Base-by-base conservation (phyloP, 2,888 invertebrate genomes). In the Petrophora chlorosata region DNA sequence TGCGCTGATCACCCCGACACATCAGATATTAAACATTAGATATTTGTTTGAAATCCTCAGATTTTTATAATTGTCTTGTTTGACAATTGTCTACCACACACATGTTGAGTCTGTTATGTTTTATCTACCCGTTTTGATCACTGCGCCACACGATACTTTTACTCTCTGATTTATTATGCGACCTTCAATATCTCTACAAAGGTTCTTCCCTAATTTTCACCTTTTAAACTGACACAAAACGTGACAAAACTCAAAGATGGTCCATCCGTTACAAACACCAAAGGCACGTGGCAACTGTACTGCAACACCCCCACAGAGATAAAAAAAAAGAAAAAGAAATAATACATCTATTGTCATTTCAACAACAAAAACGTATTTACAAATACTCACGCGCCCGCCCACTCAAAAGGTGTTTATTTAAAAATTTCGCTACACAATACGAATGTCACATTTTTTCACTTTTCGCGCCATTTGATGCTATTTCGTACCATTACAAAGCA, bases 371-470 rank as follows among this genome's bases (percentile, higher is more conserved):
- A 82, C 78, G 78, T 89, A 88, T 89, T 89, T 90, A 84, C 86
- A 89, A 89, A 90, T 84, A 88, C 77, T 81, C 79, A 65, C 70
- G 73, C 81, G 79, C 82, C 86, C 90, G 90, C 90, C 90, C 85
- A 89, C 89, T 89, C 88, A 76, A 88, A 89, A 88, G 86, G 86
- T 90, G 89, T 89, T 90, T 89, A 89, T 90, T 89, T 86, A 81
- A 84, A 86, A 87, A 79, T 82, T 84, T 82, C 74, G 54, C 75
- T 68, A 70, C 67, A 79, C 83, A 85, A 83, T 79, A 70, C 74
- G 65, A 79, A 76, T 79, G 85, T 79, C 83, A 83, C 71, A 73
- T 82, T 86, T 85, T 82, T 84, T 75, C 75, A 67, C 70, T 78
- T 81, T 84, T 88, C 87, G 87, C 86, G 82, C 87, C 89, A 89